Evolutionary conservation across 2,797 vertebrate genomes (phyloP), one percentile per base, ranked within the genome.

Genomic region (Gila robusta): DNA sequence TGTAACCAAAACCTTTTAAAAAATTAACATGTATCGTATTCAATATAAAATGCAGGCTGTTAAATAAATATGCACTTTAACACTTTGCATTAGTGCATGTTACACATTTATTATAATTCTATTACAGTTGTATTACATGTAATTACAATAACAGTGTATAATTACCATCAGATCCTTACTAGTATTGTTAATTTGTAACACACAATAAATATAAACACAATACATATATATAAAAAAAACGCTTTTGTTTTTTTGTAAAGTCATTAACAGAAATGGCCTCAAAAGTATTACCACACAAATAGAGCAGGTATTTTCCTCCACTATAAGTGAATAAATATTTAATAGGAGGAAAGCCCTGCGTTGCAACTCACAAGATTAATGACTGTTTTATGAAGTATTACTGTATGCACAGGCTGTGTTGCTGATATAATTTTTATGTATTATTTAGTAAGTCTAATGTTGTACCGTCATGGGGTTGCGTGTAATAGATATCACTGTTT

Each of bases 401-500:
- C 66, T 81, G 86, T 49, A 26, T 85, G 91, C 91, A 91, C 71
- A 70, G 84, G 73, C 82, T 86, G 88, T 90, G 90, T 91, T 88
- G 87, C 91, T 92, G 90, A 91, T 92, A 87, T 79, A 93, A 91
- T 88, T 88, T 88, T 85, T 91, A 90, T 90, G 89, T 90, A 92
- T 93, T 78, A 91, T 91, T 94, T 92, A 93, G 83, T 73, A 10
- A 70, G 89, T 87, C 86, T 89, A 89, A 88, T 91, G 79, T 84
- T 90, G 82, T 88, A 89, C 90, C 88, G 88, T 89, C 91, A 91
- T 64, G 86, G 90, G 89, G 91, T 87, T 91, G 87, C 74, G 79
- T 92, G 86, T 93, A 93, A 95, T 94, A 89, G 89, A 93, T 94
- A 92, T 91, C 82, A 86, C 89, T 92, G 90, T 93, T 91, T 91